Evolutionary conservation across 2,888 invertebrate species (phyloP), one percentile per base, ranked within the genome.

Genomic region (Lasioglossum villosulum): DNA sequence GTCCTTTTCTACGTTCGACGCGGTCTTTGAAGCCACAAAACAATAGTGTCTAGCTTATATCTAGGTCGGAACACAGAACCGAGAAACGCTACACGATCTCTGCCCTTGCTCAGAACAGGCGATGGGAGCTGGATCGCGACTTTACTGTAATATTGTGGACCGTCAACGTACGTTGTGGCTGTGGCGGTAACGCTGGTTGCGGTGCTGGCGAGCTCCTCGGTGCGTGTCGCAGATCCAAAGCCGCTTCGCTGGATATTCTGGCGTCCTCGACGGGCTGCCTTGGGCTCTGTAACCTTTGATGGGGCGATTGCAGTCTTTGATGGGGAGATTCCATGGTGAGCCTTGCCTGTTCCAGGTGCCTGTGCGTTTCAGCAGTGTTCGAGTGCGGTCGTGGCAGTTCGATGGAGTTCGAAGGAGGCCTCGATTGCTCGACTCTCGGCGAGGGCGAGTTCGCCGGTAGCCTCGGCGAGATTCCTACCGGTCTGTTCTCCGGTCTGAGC

Each of bases 281-380:
- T 10, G 94, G 94, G 80, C 94, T 94, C 80, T 94, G 94, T 75
- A 94, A 90, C 88, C 94, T 93, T 83, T 94, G 94, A 89, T 94
- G 94, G 37, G 94, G 94, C 48, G 94, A 94, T 79, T 94, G 94
- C 77, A 94, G 88, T 86, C 93, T 93, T 86, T 94, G 94, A 90
- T 94, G 94, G 12, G 94, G 94, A 48, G 94, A 94, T 90, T 94
- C 94, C 94, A 94, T 94, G 10, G 93, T 93, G 23, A 94, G 90
- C 83, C 94, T 92, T 4, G 93, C 90, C 86, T 94, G 94, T 77
- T 94, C 94, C 63, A 93, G 86, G 80, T 94, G 94, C 83, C 94
- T 91, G 66, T 94, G 88, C 37, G 92, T 87, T 75, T 94, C 94
- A 48, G 92, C 89, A 27, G 92, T 91, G 78, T 93, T 94, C 4